A percentile compares a stretch with the other conserved stretches of the same genome.
phyloP scores from a whole-genome alignment of 2,113 vertebrate genomes.

The Prinia subflava region DNA sequence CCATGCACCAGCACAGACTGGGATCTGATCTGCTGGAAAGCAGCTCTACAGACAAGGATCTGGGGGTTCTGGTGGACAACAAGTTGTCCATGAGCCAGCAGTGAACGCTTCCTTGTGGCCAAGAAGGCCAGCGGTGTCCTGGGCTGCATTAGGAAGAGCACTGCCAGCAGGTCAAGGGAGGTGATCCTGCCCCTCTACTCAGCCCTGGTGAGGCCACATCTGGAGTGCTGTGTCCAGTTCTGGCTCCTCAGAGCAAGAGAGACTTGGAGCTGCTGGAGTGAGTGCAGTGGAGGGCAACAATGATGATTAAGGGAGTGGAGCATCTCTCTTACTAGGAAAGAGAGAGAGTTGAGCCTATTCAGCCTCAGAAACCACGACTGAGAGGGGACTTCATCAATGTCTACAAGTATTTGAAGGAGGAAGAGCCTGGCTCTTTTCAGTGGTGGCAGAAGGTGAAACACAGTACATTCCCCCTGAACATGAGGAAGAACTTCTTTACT shows the following conservation, averaged over 20 bases:
- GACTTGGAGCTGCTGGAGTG: background rate
- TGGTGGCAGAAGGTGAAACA: background rate
- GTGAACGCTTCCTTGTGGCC: background rate
- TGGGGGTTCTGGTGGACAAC: background rate
- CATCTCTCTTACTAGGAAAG: background rate
- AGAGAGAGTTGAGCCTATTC: background rate
- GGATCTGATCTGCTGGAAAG: background rate
- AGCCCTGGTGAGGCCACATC: too few relatives aligned
- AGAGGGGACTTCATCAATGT: accelerated
- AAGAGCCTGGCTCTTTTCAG: background rate
- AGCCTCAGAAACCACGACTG: background rate
- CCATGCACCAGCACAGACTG: background rate
- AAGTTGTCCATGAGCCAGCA: background rate
- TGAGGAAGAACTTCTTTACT: background rate
- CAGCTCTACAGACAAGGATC: background rate
- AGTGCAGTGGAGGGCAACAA: background rate
- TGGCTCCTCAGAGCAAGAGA: background rate
- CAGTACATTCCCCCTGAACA: background rate
- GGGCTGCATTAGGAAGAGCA: background rate
- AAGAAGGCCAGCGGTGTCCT: background rate
- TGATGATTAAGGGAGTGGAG: background rate
- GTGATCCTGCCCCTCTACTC: background rate
- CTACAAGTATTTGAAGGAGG: background rate
- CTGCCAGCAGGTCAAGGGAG: background rate
- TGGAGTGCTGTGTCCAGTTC: background rate